Evolutionary conservation across 2,113 vertebrate genomes (phyloP).

Genomic region (Pungitius pungitius): DNA sequence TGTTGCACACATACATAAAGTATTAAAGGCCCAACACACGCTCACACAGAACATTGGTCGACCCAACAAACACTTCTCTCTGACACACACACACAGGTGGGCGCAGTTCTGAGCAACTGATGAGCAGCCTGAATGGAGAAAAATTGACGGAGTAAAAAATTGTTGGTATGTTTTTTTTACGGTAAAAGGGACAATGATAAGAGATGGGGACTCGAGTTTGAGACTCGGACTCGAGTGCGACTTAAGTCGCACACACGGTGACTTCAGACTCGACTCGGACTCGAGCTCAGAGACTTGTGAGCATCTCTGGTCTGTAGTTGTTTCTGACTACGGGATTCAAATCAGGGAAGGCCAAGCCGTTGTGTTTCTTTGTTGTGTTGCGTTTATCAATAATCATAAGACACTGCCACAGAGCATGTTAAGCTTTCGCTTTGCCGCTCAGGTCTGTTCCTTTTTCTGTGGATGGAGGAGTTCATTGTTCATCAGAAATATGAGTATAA

Average conservation of each 20-base stretch:
- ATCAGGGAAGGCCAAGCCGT: slow-evolving; percentile 25
- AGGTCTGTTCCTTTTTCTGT: slow-evolving; percentile 2
- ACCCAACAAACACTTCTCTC: not conserved
- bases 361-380: slow-evolving; percentile 11
- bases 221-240: no score
- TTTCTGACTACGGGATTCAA: slow-evolving; percentile 12
- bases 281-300: no score
- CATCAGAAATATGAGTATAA: not conserved
- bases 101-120: slow-evolving; percentile 17
- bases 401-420: slow-evolving; percentile 34
- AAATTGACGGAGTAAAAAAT: no score
- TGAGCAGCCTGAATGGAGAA: not conserved
- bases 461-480: slow-evolving; percentile 17
- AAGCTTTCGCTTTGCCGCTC: not conserved
- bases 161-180: no score
- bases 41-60: slow-evolving; percentile 27
- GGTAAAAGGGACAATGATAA: no score
- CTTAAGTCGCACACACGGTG: no score
- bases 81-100: slow-evolving; percentile 3
- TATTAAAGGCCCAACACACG: slow-evolving; percentile 30
- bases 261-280: no score
- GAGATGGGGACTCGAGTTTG: no score
- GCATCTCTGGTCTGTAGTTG: no score
- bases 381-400: slow-evolving; percentile 43
- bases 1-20: slow-evolving; percentile 56